phyloP scores from a whole-genome alignment of 2,888 invertebrate genomes.

The Buathra laborator region DNA sequence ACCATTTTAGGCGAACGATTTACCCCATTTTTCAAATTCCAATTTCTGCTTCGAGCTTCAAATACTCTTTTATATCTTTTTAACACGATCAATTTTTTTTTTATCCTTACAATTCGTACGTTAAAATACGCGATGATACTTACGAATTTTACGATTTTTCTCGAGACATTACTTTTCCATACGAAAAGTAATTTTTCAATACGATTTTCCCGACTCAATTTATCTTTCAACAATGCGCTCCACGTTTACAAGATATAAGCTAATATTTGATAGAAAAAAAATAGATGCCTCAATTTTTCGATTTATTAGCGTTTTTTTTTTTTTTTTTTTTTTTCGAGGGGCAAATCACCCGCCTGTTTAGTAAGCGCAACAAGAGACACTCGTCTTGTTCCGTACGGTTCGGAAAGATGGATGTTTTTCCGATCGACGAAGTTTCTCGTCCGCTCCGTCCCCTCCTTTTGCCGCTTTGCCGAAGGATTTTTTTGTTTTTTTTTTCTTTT shows the following conservation, averaged over 20 bases:
- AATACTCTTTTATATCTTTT: neutral
- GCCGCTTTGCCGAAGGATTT: constrained; percentile 1
- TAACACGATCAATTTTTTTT: neutral
- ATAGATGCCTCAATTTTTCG: neutral
- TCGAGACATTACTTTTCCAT: too few species aligned
- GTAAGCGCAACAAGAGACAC: constrained; percentile 20
- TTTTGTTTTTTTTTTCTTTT: constrained; percentile 4
- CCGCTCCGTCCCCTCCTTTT: neutral
- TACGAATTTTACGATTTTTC: too few species aligned
- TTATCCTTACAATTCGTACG: neutral
- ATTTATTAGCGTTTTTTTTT: neutral
- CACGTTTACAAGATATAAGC: neutral
- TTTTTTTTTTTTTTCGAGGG: constrained; percentile 30
- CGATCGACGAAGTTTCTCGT: constrained; percentile 19
- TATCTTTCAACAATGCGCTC: neutral
- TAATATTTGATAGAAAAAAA: neutral
- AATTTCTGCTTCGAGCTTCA: neutral
- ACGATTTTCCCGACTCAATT: neutral
- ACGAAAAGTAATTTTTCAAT: too few species aligned
- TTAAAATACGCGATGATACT: too few species aligned
- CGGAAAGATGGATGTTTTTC: constrained; percentile 6
- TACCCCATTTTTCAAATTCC: neutral
- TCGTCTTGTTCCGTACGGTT: constrained; percentile 51
- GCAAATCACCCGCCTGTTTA: neutral
- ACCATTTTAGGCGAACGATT: constrained; percentile 6